phyloP scores from a whole-genome alignment of 2,797 vertebrate species.

The Siniperca scherzeri region DNA sequence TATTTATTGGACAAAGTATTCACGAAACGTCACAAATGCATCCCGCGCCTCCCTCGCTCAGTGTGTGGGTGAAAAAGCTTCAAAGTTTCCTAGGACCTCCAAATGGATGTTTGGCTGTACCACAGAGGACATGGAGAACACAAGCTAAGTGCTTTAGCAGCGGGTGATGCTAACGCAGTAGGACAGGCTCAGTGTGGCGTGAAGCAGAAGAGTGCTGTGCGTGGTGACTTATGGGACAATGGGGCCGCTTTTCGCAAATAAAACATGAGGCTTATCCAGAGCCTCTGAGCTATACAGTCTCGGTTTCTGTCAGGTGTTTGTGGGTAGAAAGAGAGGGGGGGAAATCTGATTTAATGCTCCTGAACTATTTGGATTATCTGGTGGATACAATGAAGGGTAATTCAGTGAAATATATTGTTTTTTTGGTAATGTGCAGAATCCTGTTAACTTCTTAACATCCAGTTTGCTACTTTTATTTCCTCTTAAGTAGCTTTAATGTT shows the following conservation, averaged over 20 bases:
- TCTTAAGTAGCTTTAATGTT: constrained; percentile 15
- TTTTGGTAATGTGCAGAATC: background rate
- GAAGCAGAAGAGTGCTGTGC: constrained; percentile 87
- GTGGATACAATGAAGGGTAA: constrained; percentile 46
- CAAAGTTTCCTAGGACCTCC: constrained; percentile 81
- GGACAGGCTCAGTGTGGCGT: constrained; percentile 85
- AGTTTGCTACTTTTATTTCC: constrained; percentile 7
- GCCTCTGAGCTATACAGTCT: constrained; percentile 77
- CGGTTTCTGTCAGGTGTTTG: constrained; percentile 79
- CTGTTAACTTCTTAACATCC: constrained; percentile 11
- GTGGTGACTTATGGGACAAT: constrained; percentile 90
- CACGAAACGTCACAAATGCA: constrained; percentile 67
- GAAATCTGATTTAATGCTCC: constrained; percentile 66
- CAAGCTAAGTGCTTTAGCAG: constrained; percentile 88
- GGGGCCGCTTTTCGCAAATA: constrained; percentile 88
- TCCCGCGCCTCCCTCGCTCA: constrained; percentile 48
- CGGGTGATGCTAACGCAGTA: constrained; percentile 81
- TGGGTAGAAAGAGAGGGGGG: constrained; percentile 45
- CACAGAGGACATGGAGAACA: constrained; percentile 86
- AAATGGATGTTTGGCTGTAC: constrained; percentile 85
- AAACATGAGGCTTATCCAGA: constrained; percentile 88
- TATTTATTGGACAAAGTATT: constrained; percentile 75
- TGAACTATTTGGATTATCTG: constrained; percentile 59
- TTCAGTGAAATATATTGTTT: constrained; percentile 26
- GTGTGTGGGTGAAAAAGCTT: constrained; percentile 75